Evolutionary conservation across 2,888 invertebrate genomes (phyloP).

Genomic region (Phrixothrix hirtus): DNA sequence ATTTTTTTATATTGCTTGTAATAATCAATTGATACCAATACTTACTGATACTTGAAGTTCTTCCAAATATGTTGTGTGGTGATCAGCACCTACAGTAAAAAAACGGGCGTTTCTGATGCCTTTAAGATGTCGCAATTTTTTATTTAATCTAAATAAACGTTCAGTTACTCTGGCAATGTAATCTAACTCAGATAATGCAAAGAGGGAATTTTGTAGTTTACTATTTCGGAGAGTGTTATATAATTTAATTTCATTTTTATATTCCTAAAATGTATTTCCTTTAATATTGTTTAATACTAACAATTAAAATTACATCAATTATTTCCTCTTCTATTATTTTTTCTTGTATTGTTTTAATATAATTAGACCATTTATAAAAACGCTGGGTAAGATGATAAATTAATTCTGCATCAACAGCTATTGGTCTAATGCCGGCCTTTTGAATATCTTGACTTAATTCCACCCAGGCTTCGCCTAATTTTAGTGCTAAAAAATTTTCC

Average conservation of each 20-base stretch:
- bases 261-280: slow-evolving; percentile 45
- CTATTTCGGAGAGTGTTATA: slow-evolving; percentile 50
- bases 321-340: slow-evolving; percentile 42
- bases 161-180: slow-evolving; percentile 54
- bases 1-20: too few relatives aligned
- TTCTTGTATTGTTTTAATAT: slow-evolving; percentile 49
- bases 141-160: slow-evolving; percentile 46
- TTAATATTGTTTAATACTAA: slow-evolving; percentile 4
- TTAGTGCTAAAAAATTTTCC: slow-evolving; percentile 55
- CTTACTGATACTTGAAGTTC: slow-evolving; percentile 27
- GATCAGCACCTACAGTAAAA: slow-evolving; percentile 31
- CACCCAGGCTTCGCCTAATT: slow-evolving; percentile 56
- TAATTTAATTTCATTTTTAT: slow-evolving; percentile 47
- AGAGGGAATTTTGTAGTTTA: slow-evolving; percentile 47
- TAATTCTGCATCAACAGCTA: slow-evolving; percentile 51
- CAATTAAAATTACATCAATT: slow-evolving; percentile 34
- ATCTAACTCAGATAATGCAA: slow-evolving; percentile 50
- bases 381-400: slow-evolving; percentile 48
- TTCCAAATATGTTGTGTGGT: slow-evolving; percentile 29
- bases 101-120: slow-evolving; percentile 33
- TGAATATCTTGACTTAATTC: slow-evolving; percentile 52
- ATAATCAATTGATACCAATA: too few relatives aligned
- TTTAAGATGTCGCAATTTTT: slow-evolving; percentile 40
- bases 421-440: slow-evolving; percentile 47
- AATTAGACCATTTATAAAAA: slow-evolving; percentile 49